Base-by-base conservation (phyloP, 2,888 invertebrate species). In the Noctua pronuba region DNA sequence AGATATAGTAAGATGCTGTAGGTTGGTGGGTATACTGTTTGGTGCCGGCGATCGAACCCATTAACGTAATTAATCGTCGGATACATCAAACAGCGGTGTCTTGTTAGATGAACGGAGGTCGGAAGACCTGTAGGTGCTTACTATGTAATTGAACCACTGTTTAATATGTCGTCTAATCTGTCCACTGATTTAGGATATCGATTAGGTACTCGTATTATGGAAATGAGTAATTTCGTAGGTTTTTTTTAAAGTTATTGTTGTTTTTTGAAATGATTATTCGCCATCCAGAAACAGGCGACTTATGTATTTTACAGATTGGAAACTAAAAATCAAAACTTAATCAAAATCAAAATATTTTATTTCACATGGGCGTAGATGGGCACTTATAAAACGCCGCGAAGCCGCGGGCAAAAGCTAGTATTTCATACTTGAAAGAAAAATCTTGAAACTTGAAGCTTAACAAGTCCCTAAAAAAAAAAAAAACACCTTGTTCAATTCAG, bases 41-140 rank as follows among this genome's bases (percentile, higher is more conserved):
- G 66, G 31, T 38, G 38, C 41, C 16, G n/a, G 41, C 21, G 52
- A 28, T 49, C 46, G 68, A 38, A 16, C 28, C 41, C 60, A 80
- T 75, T 62, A 80, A 7, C 70, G 52, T 80, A 80, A 80, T 80
- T 75, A 70, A 71, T 81, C 55, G 66, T 81, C 70, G 41, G 75
- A 67, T 62, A 67, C 60, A 66, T 62, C 81, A 70, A 81, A 67
- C 75, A 75, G n/a, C 52, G 64, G 31, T 55, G 41, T 60, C 75
- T 64, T 74, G 80, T 58, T 64, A 68, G 64, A 35, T 24, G 31
- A 64, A 38, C 55, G 64, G 28, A 52, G 66, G 66, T 66, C 41
- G 24, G 18, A 1, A 6, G 28, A 41, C 60, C 13, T 65, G 46
- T 28, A 18, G 21, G 38, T n/a, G 24, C 68, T 49, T 41, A 41